Evolutionary conservation across 2,888 invertebrate genomes (phyloP).

Genomic region (Hypomecis atomaria): DNA sequence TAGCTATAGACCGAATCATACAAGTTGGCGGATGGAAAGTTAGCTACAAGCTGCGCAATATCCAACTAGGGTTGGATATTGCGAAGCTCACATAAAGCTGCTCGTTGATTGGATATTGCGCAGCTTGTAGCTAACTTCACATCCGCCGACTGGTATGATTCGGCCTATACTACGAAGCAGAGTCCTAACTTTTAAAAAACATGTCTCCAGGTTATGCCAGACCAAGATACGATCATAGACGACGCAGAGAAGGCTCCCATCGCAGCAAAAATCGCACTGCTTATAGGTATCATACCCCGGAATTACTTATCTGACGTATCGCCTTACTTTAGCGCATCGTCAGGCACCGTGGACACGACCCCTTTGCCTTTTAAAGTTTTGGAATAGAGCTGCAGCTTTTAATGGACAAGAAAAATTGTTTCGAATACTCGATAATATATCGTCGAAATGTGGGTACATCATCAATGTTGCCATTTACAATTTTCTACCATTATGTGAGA

Average conservation of each 20-base stretch:
- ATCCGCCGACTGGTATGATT: too few species aligned
- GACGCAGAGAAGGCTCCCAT: slow-evolving; percentile 81
- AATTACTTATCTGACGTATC: slow-evolving; percentile 74
- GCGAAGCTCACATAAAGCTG: too few species aligned
- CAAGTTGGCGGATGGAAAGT: too few species aligned
- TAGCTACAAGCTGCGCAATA: too few species aligned
- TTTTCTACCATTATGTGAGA: slow-evolving; percentile 10
- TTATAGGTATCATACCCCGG: slow-evolving; percentile 81
- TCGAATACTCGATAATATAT: slow-evolving; percentile 1
- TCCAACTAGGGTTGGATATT: too few species aligned
- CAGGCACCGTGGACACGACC: slow-evolving; percentile 62
- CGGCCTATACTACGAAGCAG: too few species aligned
- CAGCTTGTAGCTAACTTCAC: too few species aligned
- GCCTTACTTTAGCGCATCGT: slow-evolving; percentile 67
- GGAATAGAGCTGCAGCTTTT: slow-evolving; percentile 54
- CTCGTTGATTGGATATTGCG: too few species aligned
- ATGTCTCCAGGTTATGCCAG: slow-evolving; percentile 89
- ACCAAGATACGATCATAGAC: slow-evolving; percentile 86
- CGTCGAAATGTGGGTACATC: slow-evolving; percentile 6
- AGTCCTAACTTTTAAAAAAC: too few species aligned
- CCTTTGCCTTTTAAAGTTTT: slow-evolving; percentile 74
- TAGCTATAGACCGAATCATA: too few species aligned
- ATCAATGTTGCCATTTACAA: slow-evolving; percentile 29
- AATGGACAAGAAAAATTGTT: slow-evolving; percentile 9
- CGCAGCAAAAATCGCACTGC: slow-evolving; percentile 83